Conservation (phyloP, 1,140 invertebrate genomes). For the Heliconius melpomene region DNA sequence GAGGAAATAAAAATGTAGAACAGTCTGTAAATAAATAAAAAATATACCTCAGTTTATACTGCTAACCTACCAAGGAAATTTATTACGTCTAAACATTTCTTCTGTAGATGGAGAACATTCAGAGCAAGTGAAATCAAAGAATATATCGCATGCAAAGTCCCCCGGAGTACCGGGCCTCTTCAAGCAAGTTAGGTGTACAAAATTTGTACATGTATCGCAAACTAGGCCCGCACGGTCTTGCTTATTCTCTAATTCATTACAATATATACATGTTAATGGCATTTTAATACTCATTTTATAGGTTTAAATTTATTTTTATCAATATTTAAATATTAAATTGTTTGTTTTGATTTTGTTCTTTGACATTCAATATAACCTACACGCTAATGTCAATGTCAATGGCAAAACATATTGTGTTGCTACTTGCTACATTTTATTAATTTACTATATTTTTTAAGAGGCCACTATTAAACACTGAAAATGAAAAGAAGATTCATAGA, state of each 20-base stretch:
- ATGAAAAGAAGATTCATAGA: too few species aligned
- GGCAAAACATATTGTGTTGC: background rate
- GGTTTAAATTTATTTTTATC: background rate
- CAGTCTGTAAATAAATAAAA: too few species aligned
- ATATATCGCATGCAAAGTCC: constrained; percentile 87
- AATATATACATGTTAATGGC: constrained; percentile 61
- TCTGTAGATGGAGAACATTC: constrained; percentile 82
- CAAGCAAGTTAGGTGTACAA: constrained; percentile 85
- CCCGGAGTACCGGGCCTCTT: constrained; percentile 84
- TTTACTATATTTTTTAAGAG: background rate
- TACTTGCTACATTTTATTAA: background rate
- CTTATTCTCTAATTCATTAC: constrained; percentile 64
- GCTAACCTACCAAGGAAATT: constrained; percentile 84
- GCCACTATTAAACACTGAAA: background rate
- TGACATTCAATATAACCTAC: constrained; percentile 9
- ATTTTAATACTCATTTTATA: constrained; percentile 3
- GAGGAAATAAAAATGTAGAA: too few species aligned
- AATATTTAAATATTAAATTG: background rate
- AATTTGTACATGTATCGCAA: constrained; percentile 80
- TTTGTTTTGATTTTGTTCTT: background rate
- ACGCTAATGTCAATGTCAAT: background rate
- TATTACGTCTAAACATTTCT: constrained; percentile 83
- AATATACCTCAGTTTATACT: too few species aligned
- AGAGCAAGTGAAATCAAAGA: constrained; percentile 87
- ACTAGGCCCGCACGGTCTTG: constrained; percentile 63